Base-by-base conservation (phyloP, 2,888 invertebrate species). In the Melanophora roralis region DNA sequence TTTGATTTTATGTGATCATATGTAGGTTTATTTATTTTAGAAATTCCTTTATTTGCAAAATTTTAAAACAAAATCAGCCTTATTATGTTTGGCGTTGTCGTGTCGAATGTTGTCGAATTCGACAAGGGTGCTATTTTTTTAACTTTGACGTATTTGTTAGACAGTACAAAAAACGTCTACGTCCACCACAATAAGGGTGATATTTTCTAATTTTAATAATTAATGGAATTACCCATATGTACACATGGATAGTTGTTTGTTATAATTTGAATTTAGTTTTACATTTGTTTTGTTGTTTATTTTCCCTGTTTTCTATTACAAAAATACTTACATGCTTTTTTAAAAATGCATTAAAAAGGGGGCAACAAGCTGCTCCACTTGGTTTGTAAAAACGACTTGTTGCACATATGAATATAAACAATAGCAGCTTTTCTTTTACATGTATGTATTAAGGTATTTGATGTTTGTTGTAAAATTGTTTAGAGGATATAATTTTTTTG, bases 401-500 rank as follows among this genome's bases (percentile, higher is more conserved):
- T 71, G 69, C 69, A 60, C 55, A 16, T 11, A 32, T 1, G 27
- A 45, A 34, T 23, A 9, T 9, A 47, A n/a, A 62, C 62, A 62
- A 60, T 60, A 32, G 40, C 40, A 16, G 12, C 14, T 69, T 21
- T 57, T 57, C 27, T 59, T 45, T 36, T 55, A n/a, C 21, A 12
- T 55, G 27, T 9, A 16, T 16, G 27, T 60, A n/a, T 49, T 32
- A 43, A 32, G n/a, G 14, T 36, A 19, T 51, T 8, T 36, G n/a
- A 12, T 32, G 16, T 53, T 16, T 55, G 16, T 57, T 32, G 43
- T 55, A 55, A 38, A 51, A 16, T 72, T 32, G 36, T 45, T 53
- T 45, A 47, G 53, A 55, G 68, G 68, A 75, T 62, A 47, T 38
- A n/a, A n/a, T n/a, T 53, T n/a, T n/a, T n/a, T n/a, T n/a, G n/a